Percentiles rank a stretch among this genome's conserved stretches.
These are phyloP conservation scores for Apeltes quadracus DNA, from an alignment of 2,113 vertebrate species.

Conservation along the genomic window DNA sequence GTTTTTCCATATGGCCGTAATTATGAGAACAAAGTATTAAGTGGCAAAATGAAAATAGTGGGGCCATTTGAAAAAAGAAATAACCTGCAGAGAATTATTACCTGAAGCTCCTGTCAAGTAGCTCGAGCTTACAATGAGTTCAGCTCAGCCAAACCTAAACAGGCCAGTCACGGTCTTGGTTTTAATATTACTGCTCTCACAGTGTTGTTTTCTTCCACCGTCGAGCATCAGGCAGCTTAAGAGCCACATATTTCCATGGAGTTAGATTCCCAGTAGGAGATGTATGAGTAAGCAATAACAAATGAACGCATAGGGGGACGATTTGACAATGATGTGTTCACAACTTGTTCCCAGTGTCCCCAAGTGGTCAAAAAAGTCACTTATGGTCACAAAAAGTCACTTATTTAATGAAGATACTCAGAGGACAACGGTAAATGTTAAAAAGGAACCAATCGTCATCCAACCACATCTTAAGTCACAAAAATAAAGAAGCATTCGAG, in stretches of 20 bases:
- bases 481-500: too few relatives aligned
- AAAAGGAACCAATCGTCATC: not conserved
- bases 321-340: not conserved
- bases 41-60: not conserved
- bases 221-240: not conserved
- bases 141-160: not conserved
- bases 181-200: not conserved
- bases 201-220: accelerated
- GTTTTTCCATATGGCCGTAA: not conserved
- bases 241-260: not conserved
- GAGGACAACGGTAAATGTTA: not conserved
- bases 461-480: not conserved
- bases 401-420: not conserved
- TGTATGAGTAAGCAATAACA: not conserved
- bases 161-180: not conserved
- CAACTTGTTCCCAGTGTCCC: not conserved
- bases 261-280: not conserved
- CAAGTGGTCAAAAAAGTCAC: not conserved
- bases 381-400: too few relatives aligned
- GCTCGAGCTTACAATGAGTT: not conserved
- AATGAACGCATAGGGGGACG: not conserved
- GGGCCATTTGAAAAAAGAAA: not conserved
- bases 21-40: not conserved
- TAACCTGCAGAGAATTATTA: not conserved
- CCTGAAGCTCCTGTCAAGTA: not conserved